phyloP scores from a whole-genome alignment of 2,888 invertebrate genomes.

The Pammene aurita region DNA sequence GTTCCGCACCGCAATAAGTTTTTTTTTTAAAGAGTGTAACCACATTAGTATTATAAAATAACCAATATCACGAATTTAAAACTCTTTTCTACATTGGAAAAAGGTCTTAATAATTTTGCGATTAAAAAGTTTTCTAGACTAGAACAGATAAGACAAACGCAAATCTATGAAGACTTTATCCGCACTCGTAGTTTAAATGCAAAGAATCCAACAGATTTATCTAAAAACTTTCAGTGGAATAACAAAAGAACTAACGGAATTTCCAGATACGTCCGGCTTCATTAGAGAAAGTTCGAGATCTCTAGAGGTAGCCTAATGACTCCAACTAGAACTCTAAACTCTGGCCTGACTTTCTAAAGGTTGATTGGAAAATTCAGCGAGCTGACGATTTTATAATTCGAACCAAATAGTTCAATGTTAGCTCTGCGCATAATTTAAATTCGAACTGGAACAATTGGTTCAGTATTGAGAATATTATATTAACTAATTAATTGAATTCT shows the following conservation, averaged over 20 bases:
- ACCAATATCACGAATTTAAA: not conserved
- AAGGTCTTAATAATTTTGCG: conserved; percentile 6
- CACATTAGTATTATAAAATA: not conserved
- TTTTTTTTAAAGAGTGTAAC: too few relatives aligned
- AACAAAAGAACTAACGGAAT: conserved; percentile 14
- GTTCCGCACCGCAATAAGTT: not conserved
- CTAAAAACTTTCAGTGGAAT: conserved; percentile 23
- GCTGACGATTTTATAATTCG: conserved; percentile 6
- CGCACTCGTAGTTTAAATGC: conserved; percentile 17
- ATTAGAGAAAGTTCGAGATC: conserved; percentile 11
- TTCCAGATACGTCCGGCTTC: conserved; percentile 16
- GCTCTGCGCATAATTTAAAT: not conserved
- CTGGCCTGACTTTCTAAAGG: not conserved
- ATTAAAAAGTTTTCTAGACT: conserved; percentile 6
- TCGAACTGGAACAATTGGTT: conserved; percentile 12
- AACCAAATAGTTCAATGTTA: not conserved
- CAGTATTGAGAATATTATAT: not conserved
- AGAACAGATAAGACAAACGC: not conserved
- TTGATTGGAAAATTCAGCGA: conserved; percentile 5
- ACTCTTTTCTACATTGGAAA: not conserved
- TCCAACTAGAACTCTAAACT: conserved; percentile 9
- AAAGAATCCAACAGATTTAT: conserved; percentile 21
- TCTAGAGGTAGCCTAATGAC: conserved; percentile 15
- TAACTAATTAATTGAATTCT: not conserved
- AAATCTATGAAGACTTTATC: not conserved